phyloP scores from a whole-genome alignment of 1,140 invertebrate species.

The Diorhabda carinulata region DNA sequence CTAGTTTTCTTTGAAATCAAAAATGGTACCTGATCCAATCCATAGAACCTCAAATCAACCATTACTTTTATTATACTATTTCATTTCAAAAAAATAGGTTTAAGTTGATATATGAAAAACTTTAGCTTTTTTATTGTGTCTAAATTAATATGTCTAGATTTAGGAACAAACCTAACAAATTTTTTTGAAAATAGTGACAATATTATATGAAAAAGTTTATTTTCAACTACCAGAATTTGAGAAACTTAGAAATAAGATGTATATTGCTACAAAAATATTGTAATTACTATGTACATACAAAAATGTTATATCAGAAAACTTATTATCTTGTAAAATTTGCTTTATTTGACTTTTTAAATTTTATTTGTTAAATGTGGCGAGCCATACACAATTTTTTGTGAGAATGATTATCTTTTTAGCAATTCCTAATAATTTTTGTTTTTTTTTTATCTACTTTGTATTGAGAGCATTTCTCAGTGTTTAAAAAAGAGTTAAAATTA shows the following conservation, averaged over 20 bases:
- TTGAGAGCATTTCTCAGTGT: not conserved
- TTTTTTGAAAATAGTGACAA: not conserved
- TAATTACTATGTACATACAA: conserved; percentile 42
- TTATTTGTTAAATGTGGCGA: conserved; percentile 33
- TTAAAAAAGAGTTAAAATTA: no score
- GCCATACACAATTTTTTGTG: conserved; percentile 3
- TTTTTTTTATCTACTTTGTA: conserved; percentile 2
- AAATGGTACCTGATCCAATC: not conserved
- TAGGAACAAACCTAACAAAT: no score
- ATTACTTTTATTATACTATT: no score
- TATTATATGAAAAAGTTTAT: conserved; percentile 5
- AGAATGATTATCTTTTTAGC: no score
- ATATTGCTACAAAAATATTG: conserved; percentile 36
- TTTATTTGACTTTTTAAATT: conserved; percentile 29
- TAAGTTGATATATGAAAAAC: no score
- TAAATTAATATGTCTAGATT: no score
- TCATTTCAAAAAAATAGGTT: no score
- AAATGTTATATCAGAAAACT: conserved; percentile 39
- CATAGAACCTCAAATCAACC: no score
- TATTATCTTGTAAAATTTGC: conserved; percentile 31
- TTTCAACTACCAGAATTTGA: conserved; percentile 10
- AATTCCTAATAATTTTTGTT: not conserved
- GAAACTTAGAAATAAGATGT: conserved; percentile 29
- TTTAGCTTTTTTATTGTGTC: no score
- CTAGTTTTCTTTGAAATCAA: not conserved